These are phyloP conservation scores for Oscheius sp. DNA, from an alignment of 2,888 invertebrate species.

Conservation along the genomic window DNA sequence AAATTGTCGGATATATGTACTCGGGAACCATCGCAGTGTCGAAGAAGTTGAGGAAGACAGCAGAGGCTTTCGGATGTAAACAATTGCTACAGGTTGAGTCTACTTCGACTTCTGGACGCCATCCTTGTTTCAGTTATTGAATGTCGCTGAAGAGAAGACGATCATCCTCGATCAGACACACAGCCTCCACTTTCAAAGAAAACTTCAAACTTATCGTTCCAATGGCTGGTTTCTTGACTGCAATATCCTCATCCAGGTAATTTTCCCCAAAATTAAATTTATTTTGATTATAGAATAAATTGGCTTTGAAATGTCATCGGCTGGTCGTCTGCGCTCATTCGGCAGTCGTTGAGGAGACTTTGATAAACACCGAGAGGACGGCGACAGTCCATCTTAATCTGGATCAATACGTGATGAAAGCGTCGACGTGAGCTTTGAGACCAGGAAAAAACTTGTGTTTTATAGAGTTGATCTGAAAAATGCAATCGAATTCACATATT, in stretches of 20 bases:
- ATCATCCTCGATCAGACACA: conserved; percentile 22
- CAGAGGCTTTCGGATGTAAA: conserved; percentile 24
- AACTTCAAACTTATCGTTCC: conserved; percentile 18
- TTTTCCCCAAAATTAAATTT: too few relatives aligned
- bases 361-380: conserved; percentile 29
- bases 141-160: neutral
- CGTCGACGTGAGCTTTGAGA: conserved; percentile 25
- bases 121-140: neutral
- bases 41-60: neutral
- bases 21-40: conserved; percentile 34
- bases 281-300: conserved; percentile 27
- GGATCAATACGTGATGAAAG: conserved; percentile 22
- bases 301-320: conserved; percentile 43
- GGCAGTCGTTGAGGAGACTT: conserved; percentile 41
- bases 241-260: conserved; percentile 19
- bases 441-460: neutral
- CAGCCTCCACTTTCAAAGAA: conserved; percentile 19
- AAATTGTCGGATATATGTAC: conserved; percentile 51
- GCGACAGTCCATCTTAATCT: conserved; percentile 31
- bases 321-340: conserved; percentile 46
- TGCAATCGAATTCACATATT: conserved; percentile 31
- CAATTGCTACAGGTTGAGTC: conserved; percentile 16
- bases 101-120: neutral
- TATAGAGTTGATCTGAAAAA: conserved; percentile 31
- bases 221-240: conserved; percentile 36